Evolutionary conservation across 2,797 vertebrate genomes (phyloP), one percentile per base, ranked within the genome.

Genomic region (Macropodus opercularis): DNA sequence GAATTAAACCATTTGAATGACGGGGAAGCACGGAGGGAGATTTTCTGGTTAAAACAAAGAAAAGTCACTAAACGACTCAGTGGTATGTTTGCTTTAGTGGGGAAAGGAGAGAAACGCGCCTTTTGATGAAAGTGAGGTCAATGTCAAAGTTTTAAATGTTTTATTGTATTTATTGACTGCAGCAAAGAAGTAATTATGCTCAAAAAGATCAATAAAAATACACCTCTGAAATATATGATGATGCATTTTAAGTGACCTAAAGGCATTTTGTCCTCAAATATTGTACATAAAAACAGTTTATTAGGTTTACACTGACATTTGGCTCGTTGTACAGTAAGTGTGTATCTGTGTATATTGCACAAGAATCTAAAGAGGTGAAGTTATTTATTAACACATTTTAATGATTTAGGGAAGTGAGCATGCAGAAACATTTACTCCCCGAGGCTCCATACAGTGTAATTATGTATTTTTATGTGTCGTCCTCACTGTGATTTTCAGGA

Each of bases 21-120:
- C 50, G 59, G 72, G 76, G 71, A 80, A 79, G 50, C 66, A 68
- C 77, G 69, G 51, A 63, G 56, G 75, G 74, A 50, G 69, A 67
- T 74, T 56, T 38, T 69, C 44, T 46, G 49, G 26, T 57, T 34
- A 61, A 63, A 31, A 68, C 24, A 59, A 71, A 67, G 39, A 62
- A 46, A 63, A 63, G 50, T 58, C 44, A 53, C 27, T 14, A 32
- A 42, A 23, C 40, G 26, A 36, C 46, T 67, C 17, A 9, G 2
- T 32, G 26, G 69, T 58, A 44, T 14, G 27, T 53, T 70, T 58
- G 5, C 34, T 35, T 70, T 56, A 26, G n/a, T 14, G 9, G n/a
- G 52, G 31, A 22, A 36, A 42, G 12, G 19, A 44, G 15, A 21
- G 3, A 21, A 14, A 8, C 31, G 12, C 18, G 47, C 60, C 6